A percentile compares a stretch with the other conserved stretches of the same genome.
These are phyloP conservation scores for Branchinecta sandiegonensis DNA, from an alignment of 2,888 invertebrate genomes.

Conservation along the genomic window DNA sequence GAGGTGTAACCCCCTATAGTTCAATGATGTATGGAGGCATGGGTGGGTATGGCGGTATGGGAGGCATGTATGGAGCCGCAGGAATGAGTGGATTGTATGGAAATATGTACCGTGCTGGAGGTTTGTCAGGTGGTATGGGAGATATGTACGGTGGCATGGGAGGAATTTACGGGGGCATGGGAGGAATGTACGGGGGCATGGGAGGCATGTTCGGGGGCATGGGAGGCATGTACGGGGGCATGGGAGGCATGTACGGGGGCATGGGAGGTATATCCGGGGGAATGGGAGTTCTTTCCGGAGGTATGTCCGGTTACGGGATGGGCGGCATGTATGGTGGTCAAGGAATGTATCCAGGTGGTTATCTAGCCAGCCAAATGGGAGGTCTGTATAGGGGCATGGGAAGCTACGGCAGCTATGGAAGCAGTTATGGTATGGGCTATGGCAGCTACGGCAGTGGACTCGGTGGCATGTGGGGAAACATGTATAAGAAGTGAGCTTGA, in stretches of 20 bases:
- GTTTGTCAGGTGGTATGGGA: not conserved
- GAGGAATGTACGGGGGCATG: not conserved
- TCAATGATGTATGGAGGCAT: not conserved
- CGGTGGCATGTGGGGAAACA: not conserved
- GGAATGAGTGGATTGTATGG: not conserved
- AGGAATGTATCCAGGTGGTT: not conserved
- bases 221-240: not conserved
- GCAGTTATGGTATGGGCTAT: not conserved
- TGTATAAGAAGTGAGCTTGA: not conserved
- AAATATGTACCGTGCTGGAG: too few species aligned
- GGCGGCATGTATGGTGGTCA: not conserved
- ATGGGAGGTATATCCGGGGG: not conserved
- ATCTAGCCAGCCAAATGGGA: not conserved
- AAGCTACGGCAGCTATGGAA: not conserved
- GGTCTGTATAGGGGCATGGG: not conserved
- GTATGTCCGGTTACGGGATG: not conserved
- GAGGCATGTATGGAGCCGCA: not conserved
- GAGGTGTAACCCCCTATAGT: not conserved
- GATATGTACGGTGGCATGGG: not conserved
- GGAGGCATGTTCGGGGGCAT: not conserved
- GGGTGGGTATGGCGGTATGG: not conserved
- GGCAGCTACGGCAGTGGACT: not conserved
- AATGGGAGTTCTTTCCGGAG: not conserved
- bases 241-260: not conserved
- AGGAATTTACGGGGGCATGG: not conserved